These are phyloP conservation scores for Cavia aperea DNA, from an alignment of 2,113 vertebrate species.

Conservation along the genomic window DNA sequence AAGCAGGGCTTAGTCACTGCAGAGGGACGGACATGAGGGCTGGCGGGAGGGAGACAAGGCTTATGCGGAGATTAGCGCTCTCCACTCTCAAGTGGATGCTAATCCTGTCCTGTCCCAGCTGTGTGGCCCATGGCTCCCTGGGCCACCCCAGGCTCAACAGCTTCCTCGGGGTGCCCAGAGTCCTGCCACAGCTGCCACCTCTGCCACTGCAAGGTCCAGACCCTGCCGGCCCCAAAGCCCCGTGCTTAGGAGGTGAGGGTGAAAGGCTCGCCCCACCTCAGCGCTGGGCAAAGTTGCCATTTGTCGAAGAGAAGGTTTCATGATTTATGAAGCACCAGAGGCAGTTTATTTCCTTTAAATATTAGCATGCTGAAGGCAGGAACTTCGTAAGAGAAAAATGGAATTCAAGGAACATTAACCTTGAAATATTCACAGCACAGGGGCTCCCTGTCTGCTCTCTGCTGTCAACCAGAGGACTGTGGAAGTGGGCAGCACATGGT, in stretches of 20 bases:
- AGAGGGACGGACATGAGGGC: too few species aligned
- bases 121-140: too few species aligned
- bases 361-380: conserved; percentile 5
- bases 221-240: too few species aligned
- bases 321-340: neutral
- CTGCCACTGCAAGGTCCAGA: neutral
- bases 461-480: neutral
- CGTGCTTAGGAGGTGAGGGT: neutral
- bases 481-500: neutral
- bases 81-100: conserved; percentile 71
- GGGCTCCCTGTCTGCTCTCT: neutral
- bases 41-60: conserved; percentile 62
- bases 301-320: neutral
- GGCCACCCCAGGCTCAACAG: too few species aligned
- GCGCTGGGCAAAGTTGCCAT: neutral
- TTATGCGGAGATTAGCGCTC: conserved; percentile 68
- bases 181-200: too few species aligned
- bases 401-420: conserved; percentile 53
- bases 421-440: conserved; percentile 43
- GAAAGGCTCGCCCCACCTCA: neutral
- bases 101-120: conserved; percentile 57
- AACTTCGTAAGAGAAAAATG: conserved; percentile 52
- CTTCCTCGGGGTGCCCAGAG: too few species aligned
- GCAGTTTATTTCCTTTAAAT: conserved; percentile 45
- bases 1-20: conserved; percentile 72